Base-by-base conservation (phyloP, 2,113 vertebrate genomes). In the Monarcha castaneiventris region DNA sequence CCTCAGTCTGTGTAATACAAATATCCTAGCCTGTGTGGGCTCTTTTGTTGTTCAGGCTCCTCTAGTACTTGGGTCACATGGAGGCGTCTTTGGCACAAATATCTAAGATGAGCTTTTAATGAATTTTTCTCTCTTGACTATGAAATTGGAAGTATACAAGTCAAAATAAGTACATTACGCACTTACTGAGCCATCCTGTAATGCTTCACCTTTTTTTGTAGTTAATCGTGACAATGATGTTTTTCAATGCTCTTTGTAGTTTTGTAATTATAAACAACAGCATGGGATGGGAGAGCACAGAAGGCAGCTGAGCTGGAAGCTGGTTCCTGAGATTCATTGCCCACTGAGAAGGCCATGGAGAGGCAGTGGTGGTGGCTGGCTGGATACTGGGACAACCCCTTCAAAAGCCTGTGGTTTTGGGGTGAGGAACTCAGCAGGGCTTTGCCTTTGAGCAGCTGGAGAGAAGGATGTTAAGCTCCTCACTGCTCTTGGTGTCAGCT, bases 101-200 rank as follows among this genome's bases (percentile, higher is more conserved):
- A 84, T 27, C 59, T 68, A 91, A 86, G 30, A 48, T n/a, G 13
- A 84, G 44, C 14, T 81, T 85, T 16, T 20, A 66, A 54, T 43
- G 3, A 43, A 13, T 59, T 77, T 84, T 80, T 67, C 72, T 78
- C 19, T 49, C 46, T 58, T 74, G 56, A 83, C 16, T 43, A 80
- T 39, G 71, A 87, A 76, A 82, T n/a, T 71, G 48, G 26, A 91
- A 84, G 9, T 64, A 59, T 32, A 17, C 7, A 51, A 77, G 16
- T 63, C 44, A 79, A 89, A 75, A n/a, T n/a, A 87, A 58, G 13
- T 27, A 52, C 22, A 37, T 48, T 84, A n/a, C 4, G 33, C 5
- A 56, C 82, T 80, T 84, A 80, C 88, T 88, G 88, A 96, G 85
- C 67, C 79, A 80, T 81, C 72, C 79, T 49, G 44, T 71, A 90